phyloP scores from a whole-genome alignment of 2,797 vertebrate species.

The Hypotaenidia philippensis region DNA sequence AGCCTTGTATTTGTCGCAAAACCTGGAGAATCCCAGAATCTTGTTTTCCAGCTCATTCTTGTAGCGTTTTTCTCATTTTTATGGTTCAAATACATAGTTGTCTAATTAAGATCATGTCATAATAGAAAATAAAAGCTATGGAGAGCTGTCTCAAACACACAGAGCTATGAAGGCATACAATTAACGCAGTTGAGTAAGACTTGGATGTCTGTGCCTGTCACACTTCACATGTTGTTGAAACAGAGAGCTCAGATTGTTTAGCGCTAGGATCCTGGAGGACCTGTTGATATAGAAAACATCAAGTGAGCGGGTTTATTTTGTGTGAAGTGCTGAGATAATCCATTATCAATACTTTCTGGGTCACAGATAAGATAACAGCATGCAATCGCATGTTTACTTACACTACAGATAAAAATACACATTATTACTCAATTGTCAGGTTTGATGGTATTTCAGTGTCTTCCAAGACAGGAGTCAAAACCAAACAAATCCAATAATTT shows the following conservation, averaged over 20 bases:
- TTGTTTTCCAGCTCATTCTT: not conserved
- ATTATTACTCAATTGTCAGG: not conserved
- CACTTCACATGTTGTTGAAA: not conserved
- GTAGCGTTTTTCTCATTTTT: not conserved
- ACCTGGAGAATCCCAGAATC: not conserved
- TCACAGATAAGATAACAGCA: not conserved
- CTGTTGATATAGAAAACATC: constrained; percentile 20
- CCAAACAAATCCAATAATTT: not conserved
- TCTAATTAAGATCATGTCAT: not conserved
- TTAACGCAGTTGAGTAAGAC: not conserved
- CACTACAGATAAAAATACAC: not conserved
- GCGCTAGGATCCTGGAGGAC: not conserved
- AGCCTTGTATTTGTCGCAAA: not conserved
- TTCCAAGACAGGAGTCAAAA: not conserved
- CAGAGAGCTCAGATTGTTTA: not conserved
- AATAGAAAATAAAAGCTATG: not conserved
- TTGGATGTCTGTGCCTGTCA: not conserved
- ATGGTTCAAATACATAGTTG: not conserved
- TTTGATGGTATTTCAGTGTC: not conserved
- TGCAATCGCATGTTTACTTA: not conserved
- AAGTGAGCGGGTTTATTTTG: not conserved
- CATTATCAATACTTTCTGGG: not conserved
- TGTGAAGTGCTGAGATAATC: constrained; percentile 4
- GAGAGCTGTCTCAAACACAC: not conserved
- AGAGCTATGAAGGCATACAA: not conserved